These are phyloP conservation scores for Matsumurasca onukii DNA, from an alignment of 1,140 invertebrate species.

Conservation along the genomic window DNA sequence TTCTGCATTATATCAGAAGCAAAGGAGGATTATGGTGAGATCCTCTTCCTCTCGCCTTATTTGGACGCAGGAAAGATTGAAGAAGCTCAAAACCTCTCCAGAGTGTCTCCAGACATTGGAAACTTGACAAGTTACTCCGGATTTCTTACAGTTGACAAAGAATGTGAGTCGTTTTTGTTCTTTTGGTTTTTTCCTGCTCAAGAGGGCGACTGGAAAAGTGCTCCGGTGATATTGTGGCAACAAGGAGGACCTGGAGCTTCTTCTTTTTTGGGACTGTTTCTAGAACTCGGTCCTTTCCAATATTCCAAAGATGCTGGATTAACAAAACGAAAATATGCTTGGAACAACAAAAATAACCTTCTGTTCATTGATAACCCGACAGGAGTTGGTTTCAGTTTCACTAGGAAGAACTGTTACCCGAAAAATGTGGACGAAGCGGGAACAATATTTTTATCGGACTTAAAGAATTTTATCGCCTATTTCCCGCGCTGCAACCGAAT, in stretches of 20 bases:
- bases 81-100: slow-evolving; percentile 29
- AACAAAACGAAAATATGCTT: slow-evolving; percentile 28
- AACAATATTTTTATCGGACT: slow-evolving; percentile 30
- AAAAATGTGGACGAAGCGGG: slow-evolving; percentile 59
- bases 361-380: slow-evolving; percentile 76
- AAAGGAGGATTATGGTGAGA: no score
- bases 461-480: slow-evolving; percentile 69
- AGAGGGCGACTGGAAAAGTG: slow-evolving; percentile 45
- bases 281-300: slow-evolving; percentile 54
- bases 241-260: slow-evolving; percentile 72
- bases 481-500: slow-evolving; percentile 62
- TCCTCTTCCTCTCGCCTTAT: slow-evolving; percentile 36
- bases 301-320: slow-evolving; percentile 3
- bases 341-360: slow-evolving; percentile 33
- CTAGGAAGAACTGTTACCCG: slow-evolving; percentile 61
- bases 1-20: no score
- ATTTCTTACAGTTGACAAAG: slow-evolving; percentile 70
- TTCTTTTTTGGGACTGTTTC: slow-evolving; percentile 71
- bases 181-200: slow-evolving; percentile 76
- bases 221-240: slow-evolving; percentile 71
- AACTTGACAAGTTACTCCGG: slow-evolving; percentile 55
- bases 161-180: slow-evolving; percentile 58
- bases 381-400: slow-evolving; percentile 61
- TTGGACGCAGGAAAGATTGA: slow-evolving; percentile 29
- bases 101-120: slow-evolving; percentile 30